Conservation (phyloP, 2,888 invertebrate genomes). For the Volucella inanis region DNA sequence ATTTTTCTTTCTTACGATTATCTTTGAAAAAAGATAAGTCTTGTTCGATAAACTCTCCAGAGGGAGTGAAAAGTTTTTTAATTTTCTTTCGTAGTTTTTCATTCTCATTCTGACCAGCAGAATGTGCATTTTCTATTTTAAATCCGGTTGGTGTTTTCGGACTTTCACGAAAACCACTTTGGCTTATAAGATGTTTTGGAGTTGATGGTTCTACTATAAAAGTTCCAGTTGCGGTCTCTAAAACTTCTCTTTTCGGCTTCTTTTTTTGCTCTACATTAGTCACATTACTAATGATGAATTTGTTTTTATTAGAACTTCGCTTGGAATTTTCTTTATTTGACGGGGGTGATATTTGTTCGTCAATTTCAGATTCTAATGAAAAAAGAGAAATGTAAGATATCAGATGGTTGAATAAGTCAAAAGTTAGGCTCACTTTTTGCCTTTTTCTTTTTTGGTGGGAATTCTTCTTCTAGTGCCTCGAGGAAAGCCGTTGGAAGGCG, state of each 20-base stretch:
- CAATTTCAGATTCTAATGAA: constrained; percentile 16
- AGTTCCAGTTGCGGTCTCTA: constrained; percentile 78
- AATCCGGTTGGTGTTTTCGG: constrained; percentile 78
- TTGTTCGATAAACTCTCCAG: constrained; percentile 56
- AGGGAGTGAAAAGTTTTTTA: constrained; percentile 43
- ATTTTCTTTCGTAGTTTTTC: constrained; percentile 32
- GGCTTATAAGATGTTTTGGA: constrained; percentile 73
- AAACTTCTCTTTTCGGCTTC: constrained; percentile 20
- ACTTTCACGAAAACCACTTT: constrained; percentile 78
- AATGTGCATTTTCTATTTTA: constrained; percentile 75
- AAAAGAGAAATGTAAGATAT: neutral
- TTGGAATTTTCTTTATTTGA: constrained; percentile 65
- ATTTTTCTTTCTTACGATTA: constrained; percentile 7
- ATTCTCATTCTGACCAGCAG: constrained; percentile 65
- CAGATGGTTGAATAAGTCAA: too few relatives aligned
- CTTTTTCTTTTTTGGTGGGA: constrained; percentile 52
- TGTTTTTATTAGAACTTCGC: constrained; percentile 21
- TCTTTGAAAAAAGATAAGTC: constrained; percentile 10
- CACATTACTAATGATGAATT: neutral
- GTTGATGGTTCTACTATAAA: constrained; percentile 79
- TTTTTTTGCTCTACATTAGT: constrained; percentile 26
- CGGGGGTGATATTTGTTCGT: constrained; percentile 42
- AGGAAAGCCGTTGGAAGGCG: constrained; percentile 66
- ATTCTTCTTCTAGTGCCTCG: constrained; percentile 41
- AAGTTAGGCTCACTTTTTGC: constrained; percentile 39